Conservation (phyloP, 2,888 invertebrate genomes). For the Merodon equestris region DNA sequence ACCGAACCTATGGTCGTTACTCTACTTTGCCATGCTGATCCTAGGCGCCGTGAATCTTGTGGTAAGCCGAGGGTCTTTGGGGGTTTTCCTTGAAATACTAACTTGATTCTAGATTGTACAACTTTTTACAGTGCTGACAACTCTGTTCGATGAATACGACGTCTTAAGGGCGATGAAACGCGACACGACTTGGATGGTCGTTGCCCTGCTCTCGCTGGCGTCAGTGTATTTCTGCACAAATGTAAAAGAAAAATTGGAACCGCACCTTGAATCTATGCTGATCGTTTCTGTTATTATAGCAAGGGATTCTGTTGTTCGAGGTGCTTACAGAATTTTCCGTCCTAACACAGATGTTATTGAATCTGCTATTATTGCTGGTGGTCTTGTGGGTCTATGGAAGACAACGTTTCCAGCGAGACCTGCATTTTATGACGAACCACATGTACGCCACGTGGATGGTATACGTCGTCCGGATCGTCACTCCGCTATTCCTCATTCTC, state of each 20-base stretch:
- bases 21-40: conserved; percentile 58
- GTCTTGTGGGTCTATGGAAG: conserved; percentile 89
- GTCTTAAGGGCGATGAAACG: conserved; percentile 71
- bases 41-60: conserved; percentile 59
- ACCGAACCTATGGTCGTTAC: conserved; percentile 59
- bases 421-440: conserved; percentile 86
- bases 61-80: conserved; percentile 12
- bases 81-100: not conserved
- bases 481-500: conserved; percentile 80
- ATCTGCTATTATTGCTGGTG: conserved; percentile 86
- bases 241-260: conserved; percentile 68
- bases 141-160: conserved; percentile 76
- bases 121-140: conserved; percentile 73
- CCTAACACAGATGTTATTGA: conserved; percentile 87
- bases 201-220: conserved; percentile 33
- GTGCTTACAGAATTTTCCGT: conserved; percentile 46
- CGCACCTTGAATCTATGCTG: not conserved
- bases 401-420: conserved; percentile 81
- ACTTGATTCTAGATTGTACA: conserved; percentile 69
- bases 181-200: conserved; percentile 71
- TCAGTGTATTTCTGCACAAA: conserved; percentile 56
- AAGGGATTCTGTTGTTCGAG: conserved; percentile 56
- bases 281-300: conserved; percentile 20
- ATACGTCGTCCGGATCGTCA: conserved; percentile 82
- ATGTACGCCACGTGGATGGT: conserved; percentile 79